Conservation (phyloP, 1,140 invertebrate genomes). For the Melanaphis sacchari region DNA sequence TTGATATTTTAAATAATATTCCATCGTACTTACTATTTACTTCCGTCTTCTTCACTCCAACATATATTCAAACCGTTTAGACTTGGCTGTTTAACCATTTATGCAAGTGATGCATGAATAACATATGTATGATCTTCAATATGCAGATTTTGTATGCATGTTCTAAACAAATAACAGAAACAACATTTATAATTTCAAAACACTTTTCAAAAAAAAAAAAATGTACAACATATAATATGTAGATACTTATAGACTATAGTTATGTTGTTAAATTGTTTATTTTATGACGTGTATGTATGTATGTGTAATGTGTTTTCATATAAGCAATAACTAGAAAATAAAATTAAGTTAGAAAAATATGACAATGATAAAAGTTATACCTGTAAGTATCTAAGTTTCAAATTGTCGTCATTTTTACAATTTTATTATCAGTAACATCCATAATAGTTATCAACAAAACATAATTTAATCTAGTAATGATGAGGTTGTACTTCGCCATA, state of each 20-base stretch:
- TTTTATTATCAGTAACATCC: background rate
- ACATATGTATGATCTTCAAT: background rate
- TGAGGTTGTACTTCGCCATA: background rate
- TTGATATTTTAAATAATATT: constrained; percentile 35
- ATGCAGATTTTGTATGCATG: background rate
- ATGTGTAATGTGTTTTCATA: too few species aligned
- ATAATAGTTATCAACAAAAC: background rate
- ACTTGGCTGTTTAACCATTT: background rate
- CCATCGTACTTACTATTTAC: background rate
- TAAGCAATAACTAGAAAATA: too few species aligned
- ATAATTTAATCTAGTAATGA: background rate
- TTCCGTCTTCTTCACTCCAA: background rate
- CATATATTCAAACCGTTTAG: background rate
- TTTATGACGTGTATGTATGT: too few species aligned
- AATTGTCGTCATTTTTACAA: background rate
- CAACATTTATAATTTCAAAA: background rate
- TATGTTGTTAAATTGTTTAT: too few species aligned
- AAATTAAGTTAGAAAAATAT: too few species aligned
- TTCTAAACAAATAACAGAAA: background rate
- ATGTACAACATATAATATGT: background rate
- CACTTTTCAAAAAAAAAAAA: background rate
- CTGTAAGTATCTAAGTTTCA: background rate
- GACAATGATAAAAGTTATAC: too few species aligned
- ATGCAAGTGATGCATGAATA: background rate
- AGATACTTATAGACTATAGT: background rate